phyloP scores from a whole-genome alignment of 2,888 invertebrate genomes.

The Ochropacha duplaris region DNA sequence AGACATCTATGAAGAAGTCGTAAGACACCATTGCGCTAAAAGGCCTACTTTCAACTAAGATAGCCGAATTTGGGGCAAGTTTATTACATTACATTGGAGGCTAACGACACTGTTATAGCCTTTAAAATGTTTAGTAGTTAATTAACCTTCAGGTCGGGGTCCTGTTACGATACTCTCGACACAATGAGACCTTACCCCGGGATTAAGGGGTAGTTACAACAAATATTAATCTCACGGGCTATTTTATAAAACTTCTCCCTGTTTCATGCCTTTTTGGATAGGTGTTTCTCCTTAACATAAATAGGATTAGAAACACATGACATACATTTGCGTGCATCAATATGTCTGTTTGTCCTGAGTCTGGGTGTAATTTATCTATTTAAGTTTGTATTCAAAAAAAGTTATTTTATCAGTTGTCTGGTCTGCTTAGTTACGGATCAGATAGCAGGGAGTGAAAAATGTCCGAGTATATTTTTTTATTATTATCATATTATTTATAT shows the following conservation, averaged over 20 bases:
- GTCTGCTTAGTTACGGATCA: too few species aligned
- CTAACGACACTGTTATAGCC: neutral
- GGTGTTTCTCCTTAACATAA: too few species aligned
- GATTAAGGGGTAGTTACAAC: neutral
- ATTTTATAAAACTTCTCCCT: neutral
- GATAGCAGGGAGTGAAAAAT: too few species aligned
- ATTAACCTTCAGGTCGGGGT: conserved; percentile 10
- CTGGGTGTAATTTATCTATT: too few species aligned
- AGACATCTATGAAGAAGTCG: neutral
- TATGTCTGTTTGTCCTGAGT: too few species aligned
- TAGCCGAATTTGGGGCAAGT: neutral
- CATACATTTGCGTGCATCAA: too few species aligned
- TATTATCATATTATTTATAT: too few species aligned
- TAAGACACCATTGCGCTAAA: neutral
- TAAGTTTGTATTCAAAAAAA: too few species aligned
- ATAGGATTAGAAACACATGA: too few species aligned
- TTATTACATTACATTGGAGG: neutral
- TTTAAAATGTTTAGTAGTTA: conserved; percentile 9
- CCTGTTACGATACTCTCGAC: conserved; percentile 1
- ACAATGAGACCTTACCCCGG: neutral
- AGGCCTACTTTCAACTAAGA: neutral
- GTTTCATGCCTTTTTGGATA: too few species aligned
- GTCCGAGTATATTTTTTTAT: too few species aligned
- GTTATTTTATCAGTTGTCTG: too few species aligned
- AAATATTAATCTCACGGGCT: neutral